These are phyloP conservation scores for Lucifuga dentata DNA, from an alignment of 2,113 vertebrate species.

Conservation along the genomic window DNA sequence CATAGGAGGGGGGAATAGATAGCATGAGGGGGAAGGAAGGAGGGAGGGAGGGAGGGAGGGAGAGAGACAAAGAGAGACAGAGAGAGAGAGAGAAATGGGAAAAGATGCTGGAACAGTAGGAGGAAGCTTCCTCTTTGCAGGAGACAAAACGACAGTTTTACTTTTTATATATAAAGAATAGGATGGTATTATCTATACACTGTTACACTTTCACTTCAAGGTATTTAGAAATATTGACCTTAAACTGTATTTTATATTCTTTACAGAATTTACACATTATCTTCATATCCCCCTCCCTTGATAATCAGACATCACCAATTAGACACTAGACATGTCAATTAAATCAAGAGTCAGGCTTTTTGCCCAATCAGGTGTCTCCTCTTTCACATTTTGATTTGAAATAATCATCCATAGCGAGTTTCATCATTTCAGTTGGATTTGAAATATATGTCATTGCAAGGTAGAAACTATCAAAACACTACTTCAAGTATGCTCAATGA, in stretches of 20 bases:
- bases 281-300: background rate
- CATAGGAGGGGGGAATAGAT: constrained; percentile 65
- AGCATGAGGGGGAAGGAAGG: constrained; percentile 36
- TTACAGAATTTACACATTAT: background rate
- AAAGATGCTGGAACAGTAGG: constrained; percentile 39
- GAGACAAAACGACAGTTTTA: constrained; percentile 17
- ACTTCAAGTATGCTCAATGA: background rate
- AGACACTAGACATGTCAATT: background rate
- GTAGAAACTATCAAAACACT: constrained; percentile 1
- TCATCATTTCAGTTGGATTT: constrained; percentile 31
- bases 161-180: background rate
- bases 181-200: no score
- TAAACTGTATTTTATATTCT: no score
- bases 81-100: constrained; percentile 4
- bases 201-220: no score
- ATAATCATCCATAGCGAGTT: constrained; percentile 6
- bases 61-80: constrained; percentile 15
- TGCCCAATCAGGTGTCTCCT: background rate
- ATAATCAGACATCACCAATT: background rate
- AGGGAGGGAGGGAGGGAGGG: background rate
- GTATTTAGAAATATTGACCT: no score
- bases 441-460: background rate
- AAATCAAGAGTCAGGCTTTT: background rate
- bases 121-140: constrained; percentile 61
- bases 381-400: constrained; percentile 1